Conservation (phyloP, 2,113 vertebrate genomes). For the Alligator mississippiensis region DNA sequence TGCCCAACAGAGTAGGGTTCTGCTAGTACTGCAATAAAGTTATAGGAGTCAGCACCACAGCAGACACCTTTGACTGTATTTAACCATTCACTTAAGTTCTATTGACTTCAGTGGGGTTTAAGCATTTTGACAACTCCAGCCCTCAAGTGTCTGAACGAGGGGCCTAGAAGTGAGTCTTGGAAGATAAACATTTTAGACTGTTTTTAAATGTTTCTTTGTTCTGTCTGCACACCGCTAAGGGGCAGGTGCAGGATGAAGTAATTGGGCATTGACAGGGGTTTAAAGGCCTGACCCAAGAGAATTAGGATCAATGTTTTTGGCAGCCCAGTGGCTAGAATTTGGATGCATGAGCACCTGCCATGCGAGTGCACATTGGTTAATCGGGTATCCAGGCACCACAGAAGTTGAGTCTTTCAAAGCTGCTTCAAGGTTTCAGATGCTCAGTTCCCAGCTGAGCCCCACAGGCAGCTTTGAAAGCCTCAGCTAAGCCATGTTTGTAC, state of each 20-base stretch:
- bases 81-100: not conserved
- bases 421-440: rapidly evolving
- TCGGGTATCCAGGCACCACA: rapidly evolving
- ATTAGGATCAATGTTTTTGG: not conserved
- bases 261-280: rapidly evolving
- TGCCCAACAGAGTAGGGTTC: not conserved
- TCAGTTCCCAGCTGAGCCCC: not conserved
- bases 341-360: not conserved
- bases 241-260: too few relatives aligned
- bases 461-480: not conserved
- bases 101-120: not conserved
- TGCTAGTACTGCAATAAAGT: not conserved
- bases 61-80: not conserved
- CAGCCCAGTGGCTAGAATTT: not conserved
- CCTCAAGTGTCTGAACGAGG: not conserved
- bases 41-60: not conserved
- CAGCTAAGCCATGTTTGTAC: not conserved
- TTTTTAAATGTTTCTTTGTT: too few relatives aligned
- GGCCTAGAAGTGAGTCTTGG: not conserved
- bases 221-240: too few relatives aligned
- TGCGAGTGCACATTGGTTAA: rapidly evolving
- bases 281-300: not conserved
- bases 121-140: not conserved
- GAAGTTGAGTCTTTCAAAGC: too few relatives aligned
- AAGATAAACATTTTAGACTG: rapidly evolving